Conservation (phyloP, 2,113 vertebrate species). For the Eira barbara region DNA sequence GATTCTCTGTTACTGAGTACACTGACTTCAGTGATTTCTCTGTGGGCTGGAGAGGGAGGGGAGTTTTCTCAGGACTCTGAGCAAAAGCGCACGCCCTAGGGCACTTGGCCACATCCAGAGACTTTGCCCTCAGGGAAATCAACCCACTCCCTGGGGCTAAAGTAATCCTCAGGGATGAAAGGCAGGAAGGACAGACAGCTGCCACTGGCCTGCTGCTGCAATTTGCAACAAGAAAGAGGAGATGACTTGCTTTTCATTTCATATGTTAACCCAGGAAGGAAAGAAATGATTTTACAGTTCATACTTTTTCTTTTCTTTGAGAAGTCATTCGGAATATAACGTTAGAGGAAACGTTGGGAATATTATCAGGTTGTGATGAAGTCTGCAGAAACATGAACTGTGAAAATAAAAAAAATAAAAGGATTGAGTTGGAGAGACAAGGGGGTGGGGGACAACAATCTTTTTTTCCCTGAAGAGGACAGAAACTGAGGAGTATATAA, state of each 20-base stretch:
- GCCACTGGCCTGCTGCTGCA: background rate
- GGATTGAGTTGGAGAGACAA: background rate
- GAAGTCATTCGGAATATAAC: background rate
- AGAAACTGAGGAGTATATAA: background rate
- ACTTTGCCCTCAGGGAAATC: background rate
- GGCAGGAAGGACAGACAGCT: background rate
- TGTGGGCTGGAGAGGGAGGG: background rate
- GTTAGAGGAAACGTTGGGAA: background rate
- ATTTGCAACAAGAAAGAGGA: background rate
- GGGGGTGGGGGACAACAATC: background rate
- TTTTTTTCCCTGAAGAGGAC: background rate
- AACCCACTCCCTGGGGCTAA: background rate
- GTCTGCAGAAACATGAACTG: background rate
- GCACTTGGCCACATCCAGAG: background rate
- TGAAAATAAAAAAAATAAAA: background rate
- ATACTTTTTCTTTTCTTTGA: background rate
- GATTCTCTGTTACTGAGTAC: too few relatives aligned
- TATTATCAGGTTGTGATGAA: background rate
- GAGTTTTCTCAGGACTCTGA: background rate
- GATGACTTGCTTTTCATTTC: background rate
- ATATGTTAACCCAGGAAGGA: background rate
- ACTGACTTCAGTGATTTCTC: background rate
- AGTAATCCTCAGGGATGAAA: background rate
- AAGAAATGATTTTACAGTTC: background rate
- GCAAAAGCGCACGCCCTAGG: accelerated